Conservation (phyloP, 2,888 invertebrate genomes). For the Troilus luridus region DNA sequence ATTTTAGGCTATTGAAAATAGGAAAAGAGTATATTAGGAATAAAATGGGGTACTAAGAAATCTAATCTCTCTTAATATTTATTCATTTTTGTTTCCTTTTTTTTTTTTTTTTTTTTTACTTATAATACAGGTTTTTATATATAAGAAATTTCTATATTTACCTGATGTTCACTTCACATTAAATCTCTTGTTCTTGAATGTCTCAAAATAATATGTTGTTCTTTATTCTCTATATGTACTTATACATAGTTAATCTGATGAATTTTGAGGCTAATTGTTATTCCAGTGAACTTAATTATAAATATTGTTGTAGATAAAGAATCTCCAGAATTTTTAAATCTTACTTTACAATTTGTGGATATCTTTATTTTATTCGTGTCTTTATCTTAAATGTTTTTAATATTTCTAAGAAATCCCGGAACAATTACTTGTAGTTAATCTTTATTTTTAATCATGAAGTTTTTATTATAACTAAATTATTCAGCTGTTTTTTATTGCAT, state of each 20-base stretch:
- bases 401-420: constrained; percentile 25
- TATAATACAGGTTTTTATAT: constrained; percentile 27
- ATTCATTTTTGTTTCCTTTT: background rate
- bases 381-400: constrained; percentile 17
- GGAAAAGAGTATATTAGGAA: constrained; percentile 48
- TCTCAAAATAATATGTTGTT: constrained; percentile 34
- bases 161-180: constrained; percentile 22
- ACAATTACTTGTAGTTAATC: constrained; percentile 34
- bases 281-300: constrained; percentile 26
- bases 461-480: constrained; percentile 35
- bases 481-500: constrained; percentile 36
- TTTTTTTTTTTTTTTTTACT: background rate
- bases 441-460: constrained; percentile 16
- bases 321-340: constrained; percentile 33
- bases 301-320: constrained; percentile 42
- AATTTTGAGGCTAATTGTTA: constrained; percentile 33
- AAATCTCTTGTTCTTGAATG: constrained; percentile 39
- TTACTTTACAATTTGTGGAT: constrained; percentile 20
- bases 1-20: constrained; percentile 53
- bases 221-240: constrained; percentile 28
- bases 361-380: constrained; percentile 32
- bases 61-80: constrained; percentile 19
- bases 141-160: constrained; percentile 36
- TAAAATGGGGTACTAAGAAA: constrained; percentile 46
- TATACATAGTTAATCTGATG: background rate